These are phyloP conservation scores for Porites evermanni DNA, from an alignment of 92 coral and sea anemone species.

Conservation along the genomic window DNA sequence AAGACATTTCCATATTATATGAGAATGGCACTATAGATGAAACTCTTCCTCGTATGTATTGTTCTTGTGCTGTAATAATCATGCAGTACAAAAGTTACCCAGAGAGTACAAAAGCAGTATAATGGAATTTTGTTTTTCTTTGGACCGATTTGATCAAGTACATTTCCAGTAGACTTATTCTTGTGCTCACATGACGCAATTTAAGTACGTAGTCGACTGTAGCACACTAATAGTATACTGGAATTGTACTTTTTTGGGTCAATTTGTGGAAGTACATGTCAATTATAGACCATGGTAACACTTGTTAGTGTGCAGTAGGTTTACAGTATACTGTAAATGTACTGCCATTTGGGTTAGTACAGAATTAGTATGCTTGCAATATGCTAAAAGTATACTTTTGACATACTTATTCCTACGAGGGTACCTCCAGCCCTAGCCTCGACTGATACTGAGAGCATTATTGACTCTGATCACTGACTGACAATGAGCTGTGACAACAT, in stretches of 20 bases:
- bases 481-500: not conserved
- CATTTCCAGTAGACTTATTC: not conserved
- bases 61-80: no score
- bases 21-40: no score
- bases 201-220: not conserved
- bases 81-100: no score
- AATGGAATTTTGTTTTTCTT: no score
- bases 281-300: no score
- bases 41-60: no score
- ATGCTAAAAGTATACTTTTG: not conserved
- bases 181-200: not conserved
- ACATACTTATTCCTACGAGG: not conserved
- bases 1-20: no score
- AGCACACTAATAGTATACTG: constrained; percentile 6
- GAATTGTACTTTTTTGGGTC: no score
- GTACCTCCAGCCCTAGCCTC: not conserved
- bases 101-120: no score
- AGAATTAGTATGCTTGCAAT: constrained; percentile 6
- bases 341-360: not conserved
- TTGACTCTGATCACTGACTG: not conserved
- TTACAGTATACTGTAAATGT: constrained; percentile 1
- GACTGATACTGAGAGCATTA: not conserved
- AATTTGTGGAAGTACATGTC: no score
- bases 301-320: not conserved
- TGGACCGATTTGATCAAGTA: not conserved